Evolutionary conservation across 1,140 invertebrate species (phyloP), one percentile per base, ranked within the genome.

Genomic region (Latrodectus geometricus): DNA sequence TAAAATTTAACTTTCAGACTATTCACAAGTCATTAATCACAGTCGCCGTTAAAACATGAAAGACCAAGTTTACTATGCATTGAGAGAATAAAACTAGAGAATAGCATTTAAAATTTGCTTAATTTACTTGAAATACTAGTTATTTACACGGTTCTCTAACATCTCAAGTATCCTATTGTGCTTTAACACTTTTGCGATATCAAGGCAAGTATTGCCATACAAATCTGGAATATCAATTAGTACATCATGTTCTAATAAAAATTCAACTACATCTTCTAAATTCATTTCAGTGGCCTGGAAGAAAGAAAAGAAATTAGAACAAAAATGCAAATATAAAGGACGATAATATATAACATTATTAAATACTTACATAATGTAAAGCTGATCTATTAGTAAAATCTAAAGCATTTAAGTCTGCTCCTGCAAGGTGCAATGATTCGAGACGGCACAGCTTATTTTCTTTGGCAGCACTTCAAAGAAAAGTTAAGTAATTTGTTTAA

Each of bases 391-490:
- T 72, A 88, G 89, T 69, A 88, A 88, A 75, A 89, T 90, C 77
- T 89, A 80, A 77, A 88, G 93, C 92, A 1, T 92, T 92, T 0
- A 95, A 88, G 90, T 95, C 93, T 1, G 93, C 94, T 9, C 94
- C 94, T 8, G 95, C 94, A n/a, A 93, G 74, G 12, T 91, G 88
- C 88, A 93, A 95, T 0, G 94, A 94, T 65, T 92, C 88, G 3
- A 95, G 89, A 9, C 93, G 91, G 12, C 89, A 90, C 0, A 93
- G 20, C 20, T 91, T 90, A 3, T 92, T 91, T 3, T 94, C 93
- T 12, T 89, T 89, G 9, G 89, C 90, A 1, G 94, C 94, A 73
- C 91, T 91, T 76, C 54, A 72, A 73, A 61, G 61, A n/a, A 84
- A 65, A 56, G 84, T 35, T 86, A 50, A 15, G 65, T 8, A 82